Percentiles rank a stretch among this genome's conserved stretches.
phyloP scores from a whole-genome alignment of 2,888 invertebrate species.

The Drosophila heteroneura region DNA sequence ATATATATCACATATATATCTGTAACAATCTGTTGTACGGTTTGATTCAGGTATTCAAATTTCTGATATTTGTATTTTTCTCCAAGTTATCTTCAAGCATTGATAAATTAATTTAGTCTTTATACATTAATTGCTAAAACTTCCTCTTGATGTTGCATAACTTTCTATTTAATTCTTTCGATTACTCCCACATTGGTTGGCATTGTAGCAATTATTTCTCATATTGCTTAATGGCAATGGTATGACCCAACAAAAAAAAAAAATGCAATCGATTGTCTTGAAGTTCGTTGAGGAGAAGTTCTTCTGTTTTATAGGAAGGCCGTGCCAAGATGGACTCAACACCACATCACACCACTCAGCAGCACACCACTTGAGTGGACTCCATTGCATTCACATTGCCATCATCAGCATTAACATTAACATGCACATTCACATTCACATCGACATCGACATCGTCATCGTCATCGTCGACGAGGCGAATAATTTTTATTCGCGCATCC shows the following conservation, averaged over 20 bases:
- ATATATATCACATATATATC: no score
- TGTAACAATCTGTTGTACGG: neutral
- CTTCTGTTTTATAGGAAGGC: constrained; percentile 12
- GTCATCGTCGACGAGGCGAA: constrained; percentile 42
- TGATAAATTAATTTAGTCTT: neutral
- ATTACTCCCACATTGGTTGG: neutral
- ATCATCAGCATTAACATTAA: constrained; percentile 14
- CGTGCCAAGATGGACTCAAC: constrained; percentile 6
- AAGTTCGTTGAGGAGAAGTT: constrained; percentile 7
- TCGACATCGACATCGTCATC: neutral
- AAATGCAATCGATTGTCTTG: constrained; percentile 1
- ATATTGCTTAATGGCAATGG: neutral
- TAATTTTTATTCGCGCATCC: constrained; percentile 83
- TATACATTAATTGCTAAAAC: neutral
- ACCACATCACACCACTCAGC: constrained; percentile 2
- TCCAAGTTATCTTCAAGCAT: neutral
- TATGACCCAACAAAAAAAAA: neutral
- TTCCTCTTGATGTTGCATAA: neutral
- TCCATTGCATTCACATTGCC: constrained; percentile 25
- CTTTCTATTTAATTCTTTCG: neutral
- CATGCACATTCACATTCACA: constrained; percentile 14
- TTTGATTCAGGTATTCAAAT: neutral
- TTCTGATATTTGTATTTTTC: neutral
- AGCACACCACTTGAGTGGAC: constrained; percentile 9
- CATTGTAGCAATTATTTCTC: neutral